Evolutionary conservation across 2,113 vertebrate genomes (phyloP).

Genomic region (Condylura cristata): DNA sequence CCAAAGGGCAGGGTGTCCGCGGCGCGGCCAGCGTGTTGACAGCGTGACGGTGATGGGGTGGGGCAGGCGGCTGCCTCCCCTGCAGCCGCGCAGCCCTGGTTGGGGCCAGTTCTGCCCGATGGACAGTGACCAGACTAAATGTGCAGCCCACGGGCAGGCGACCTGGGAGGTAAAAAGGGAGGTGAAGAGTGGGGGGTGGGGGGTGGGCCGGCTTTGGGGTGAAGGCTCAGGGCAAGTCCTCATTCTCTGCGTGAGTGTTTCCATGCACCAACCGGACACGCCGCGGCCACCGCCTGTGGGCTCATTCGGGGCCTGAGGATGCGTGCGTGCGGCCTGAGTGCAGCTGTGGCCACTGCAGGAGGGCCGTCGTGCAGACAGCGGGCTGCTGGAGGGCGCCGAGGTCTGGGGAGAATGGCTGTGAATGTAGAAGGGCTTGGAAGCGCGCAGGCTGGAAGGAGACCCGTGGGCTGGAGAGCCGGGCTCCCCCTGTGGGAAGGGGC

Average conservation of each 20-base stretch:
- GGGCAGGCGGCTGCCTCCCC: too few species aligned
- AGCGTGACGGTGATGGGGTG: too few species aligned
- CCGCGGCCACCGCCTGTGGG: not conserved
- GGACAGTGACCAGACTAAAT: rapidly evolving
- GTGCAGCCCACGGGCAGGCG: rapidly evolving
- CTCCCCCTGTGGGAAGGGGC: not conserved
- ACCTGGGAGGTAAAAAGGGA: not conserved
- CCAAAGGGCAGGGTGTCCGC: too few species aligned
- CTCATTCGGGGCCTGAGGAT: not conserved
- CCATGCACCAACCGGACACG: not conserved
- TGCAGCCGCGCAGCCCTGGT: too few species aligned
- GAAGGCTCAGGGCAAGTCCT: not conserved
- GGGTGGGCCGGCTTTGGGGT: not conserved
- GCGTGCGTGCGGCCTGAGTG: too few species aligned
- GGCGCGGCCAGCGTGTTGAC: too few species aligned
- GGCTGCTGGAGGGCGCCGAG: too few species aligned
- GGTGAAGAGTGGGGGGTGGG: too few species aligned
- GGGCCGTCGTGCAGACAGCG: too few species aligned
- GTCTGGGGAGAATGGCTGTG: not conserved
- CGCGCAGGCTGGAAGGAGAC: not conserved
- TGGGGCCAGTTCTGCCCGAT: too few species aligned
- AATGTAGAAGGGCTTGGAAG: not conserved
- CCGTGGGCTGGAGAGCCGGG: not conserved
- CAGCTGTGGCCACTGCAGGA: too few species aligned
- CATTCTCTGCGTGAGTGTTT: rapidly evolving